These are phyloP conservation scores for Odiellus spinosus DNA, from an alignment of 2,888 invertebrate species.

Conservation along the genomic window DNA sequence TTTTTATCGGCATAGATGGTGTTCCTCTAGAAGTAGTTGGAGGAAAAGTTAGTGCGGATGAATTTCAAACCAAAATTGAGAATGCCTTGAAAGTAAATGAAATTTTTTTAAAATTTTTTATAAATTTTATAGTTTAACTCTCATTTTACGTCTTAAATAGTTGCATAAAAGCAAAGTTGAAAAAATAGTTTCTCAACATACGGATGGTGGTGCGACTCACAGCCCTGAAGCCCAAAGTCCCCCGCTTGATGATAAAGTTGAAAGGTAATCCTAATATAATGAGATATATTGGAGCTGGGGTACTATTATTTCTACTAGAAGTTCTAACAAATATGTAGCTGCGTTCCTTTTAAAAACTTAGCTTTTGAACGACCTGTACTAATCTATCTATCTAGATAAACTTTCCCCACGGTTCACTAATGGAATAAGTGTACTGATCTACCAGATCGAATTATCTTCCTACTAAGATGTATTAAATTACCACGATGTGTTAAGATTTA, in stretches of 20 bases:
- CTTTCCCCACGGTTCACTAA: too few relatives aligned
- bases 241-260: slow-evolving; percentile 37
- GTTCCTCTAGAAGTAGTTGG: slow-evolving; percentile 61
- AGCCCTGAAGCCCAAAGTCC: background rate
- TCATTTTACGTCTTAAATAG: background rate
- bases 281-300: too few relatives aligned
- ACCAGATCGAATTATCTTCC: too few relatives aligned
- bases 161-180: background rate
- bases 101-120: background rate
- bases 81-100: slow-evolving; percentile 37
- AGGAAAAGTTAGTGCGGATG: slow-evolving; percentile 42
- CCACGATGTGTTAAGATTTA: too few relatives aligned
- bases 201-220: background rate
- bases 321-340: too few relatives aligned
- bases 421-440: too few relatives aligned
- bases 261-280: too few relatives aligned
- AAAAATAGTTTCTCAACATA: background rate
- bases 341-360: too few relatives aligned
- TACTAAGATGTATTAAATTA: too few relatives aligned
- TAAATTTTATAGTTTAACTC: background rate
- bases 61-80: slow-evolving; percentile 48
- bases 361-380: too few relatives aligned
- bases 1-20: slow-evolving; percentile 70
- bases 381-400: too few relatives aligned
- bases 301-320: too few relatives aligned